Evolutionary conservation across 2,113 vertebrate genomes (phyloP), one percentile per base, ranked within the genome.

Genomic region (Brachyistius frenatus): DNA sequence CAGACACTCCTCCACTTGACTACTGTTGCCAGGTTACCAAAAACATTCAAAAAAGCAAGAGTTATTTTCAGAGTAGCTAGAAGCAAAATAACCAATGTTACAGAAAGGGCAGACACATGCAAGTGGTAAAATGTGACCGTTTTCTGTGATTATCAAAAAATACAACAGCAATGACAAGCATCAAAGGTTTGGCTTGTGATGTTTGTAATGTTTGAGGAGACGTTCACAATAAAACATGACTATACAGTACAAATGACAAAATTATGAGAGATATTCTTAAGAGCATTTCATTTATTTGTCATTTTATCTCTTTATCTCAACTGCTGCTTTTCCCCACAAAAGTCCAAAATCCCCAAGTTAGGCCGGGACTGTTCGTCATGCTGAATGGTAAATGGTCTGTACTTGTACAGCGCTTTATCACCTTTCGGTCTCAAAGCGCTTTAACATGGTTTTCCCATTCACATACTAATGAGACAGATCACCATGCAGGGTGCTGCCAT

Each of bases 21-120:
- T 81, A 76, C 85, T 73, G 87, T 91, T 91, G 89, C 89, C 80
- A 80, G 69, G 89, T 86, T 90, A 88, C 84, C 55, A 66, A 85
- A 85, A 87, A 85, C 84, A 87, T 88, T 83, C 11, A 60, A 71
- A 84, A 83, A 88, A 79, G 64, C 55, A 62, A 67, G 64, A 68
- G 82, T 84, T 90, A 88, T 86, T 88, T 90, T 81, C 80, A 88
- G 84, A 79, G 39, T 11, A 80, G 78, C 65, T 54, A 15, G 33
- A 72, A 81, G 79, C 66, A 79, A 88, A 85, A 79, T 63, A 72
- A 74, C 49, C 74, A 73, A 15, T 35, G 32, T 58, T 53, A 80
- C 61, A 73, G 47, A 76, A 64, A 83, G 55, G 61, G 60, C 63
- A 68, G 76, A 80, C 23, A 23, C 49, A 31, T 46, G 68, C 36